Evolutionary conservation across 2,888 invertebrate species (phyloP).

Genomic region (Oxystoma pomonae): DNA sequence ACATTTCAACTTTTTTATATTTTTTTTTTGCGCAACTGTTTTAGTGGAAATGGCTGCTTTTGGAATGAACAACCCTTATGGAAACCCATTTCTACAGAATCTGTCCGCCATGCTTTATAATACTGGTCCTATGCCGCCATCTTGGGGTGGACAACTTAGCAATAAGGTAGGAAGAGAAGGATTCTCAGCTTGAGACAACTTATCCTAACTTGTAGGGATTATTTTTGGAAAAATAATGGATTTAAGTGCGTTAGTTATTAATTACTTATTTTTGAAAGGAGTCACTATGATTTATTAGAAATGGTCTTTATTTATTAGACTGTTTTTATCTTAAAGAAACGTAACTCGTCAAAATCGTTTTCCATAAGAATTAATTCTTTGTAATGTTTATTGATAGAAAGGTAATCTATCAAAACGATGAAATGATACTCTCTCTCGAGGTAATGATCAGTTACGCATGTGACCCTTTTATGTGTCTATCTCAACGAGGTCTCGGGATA

Average conservation of each 20-base stretch:
- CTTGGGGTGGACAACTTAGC: conserved; percentile 43
- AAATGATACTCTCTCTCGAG: no score
- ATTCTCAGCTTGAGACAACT: not conserved
- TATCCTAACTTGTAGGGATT: not conserved
- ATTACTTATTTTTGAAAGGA: no score
- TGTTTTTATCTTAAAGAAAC: no score
- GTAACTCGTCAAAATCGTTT: no score
- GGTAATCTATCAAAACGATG: no score
- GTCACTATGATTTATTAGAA: no score
- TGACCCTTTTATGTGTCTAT: no score
- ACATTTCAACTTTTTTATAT: not conserved
- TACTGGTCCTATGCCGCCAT: conserved; percentile 32
- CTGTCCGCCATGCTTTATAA: conserved; percentile 41
- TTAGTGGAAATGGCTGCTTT: conserved; percentile 64
- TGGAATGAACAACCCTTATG: conserved; percentile 46
- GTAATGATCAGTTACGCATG: no score
- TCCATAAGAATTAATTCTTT: no score
- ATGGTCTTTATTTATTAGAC: no score
- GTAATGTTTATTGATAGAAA: no score
- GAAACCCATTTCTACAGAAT: conserved; percentile 44
- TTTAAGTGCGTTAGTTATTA: not conserved
- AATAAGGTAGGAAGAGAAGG: conserved; percentile 39
- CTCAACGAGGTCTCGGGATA: no score
- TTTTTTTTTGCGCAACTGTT: conserved; percentile 22
- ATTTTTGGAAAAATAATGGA: not conserved